Evolutionary conservation across 2,797 vertebrate species (phyloP), one percentile per base, ranked within the genome.

Genomic region (Xerus rutilus): DNA sequence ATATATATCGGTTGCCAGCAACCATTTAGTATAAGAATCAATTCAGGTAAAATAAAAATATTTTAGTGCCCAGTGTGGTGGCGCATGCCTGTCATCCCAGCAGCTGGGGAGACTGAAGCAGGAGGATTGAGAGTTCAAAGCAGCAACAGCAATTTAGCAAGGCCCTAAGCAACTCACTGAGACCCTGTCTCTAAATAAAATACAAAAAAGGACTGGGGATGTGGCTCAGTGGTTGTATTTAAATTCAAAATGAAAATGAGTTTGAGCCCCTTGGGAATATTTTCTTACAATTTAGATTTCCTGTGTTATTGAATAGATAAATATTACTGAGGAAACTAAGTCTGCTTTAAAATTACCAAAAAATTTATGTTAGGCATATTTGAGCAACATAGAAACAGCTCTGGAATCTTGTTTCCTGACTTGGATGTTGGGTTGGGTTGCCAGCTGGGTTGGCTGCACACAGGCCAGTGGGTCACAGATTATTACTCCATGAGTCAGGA

Each of bases 171-270:
- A 52, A 52, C 14, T 52, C 49, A 52, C 4, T 15, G 49, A 52
- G 49, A 52, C 49, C 14, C 49, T 52, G 15, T 52, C 14, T 52
- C 14, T 52, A 52, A 52, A 52, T 52, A 17, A 17, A 4, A 52
- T 52, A 52, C 49, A 52, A 14, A 52, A 52, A 52, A 52, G 49
- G 49, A 14, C 49, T 52, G 49, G 15, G 49, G 15, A 52, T 52
- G 49, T 52, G 49, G 49, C 49, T 52, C 49, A 15, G 49, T 52
- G 49, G 49, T 52, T 52, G 12, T 82, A n/a, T 89, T 70, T 79
- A 82, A 87, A 39, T 89, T 93, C 54, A 91, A 78, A 94, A 91
- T 92, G 49, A 92, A 94, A 96, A 86, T 94, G 73, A 3, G 45
- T 81, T 93, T 84, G 67, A 89, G 79, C 72, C 70, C 35, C 43